phyloP scores from a whole-genome alignment of 23 tunicate genomes.

The Halocynthia aurantium region DNA sequence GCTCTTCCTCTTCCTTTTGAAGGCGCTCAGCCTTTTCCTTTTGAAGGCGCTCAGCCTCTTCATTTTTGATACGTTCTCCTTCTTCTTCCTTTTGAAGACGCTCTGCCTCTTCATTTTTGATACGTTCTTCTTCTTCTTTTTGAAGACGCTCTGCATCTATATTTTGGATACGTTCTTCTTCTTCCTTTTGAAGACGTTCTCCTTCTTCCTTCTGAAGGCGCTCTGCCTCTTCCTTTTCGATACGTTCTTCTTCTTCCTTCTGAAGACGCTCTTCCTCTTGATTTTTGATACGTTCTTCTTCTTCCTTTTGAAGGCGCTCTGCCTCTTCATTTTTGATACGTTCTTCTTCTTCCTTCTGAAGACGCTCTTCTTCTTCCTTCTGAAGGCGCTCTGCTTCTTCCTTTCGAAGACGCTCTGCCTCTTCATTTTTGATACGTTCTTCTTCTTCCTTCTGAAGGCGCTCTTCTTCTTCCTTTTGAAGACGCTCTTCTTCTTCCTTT shows the following conservation, averaged over 20 bases:
- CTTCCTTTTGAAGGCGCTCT: background rate
- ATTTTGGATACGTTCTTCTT: constrained; percentile 9
- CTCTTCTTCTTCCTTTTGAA: constrained; percentile 12
- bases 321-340: constrained; percentile 23
- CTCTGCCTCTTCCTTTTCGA: constrained; percentile 3
- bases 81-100: constrained; percentile 2
- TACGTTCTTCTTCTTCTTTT: background rate
- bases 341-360: constrained; percentile 7
- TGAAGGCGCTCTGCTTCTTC: constrained; percentile 14
- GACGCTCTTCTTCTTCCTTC: constrained; percentile 19
- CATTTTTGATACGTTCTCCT: background rate
- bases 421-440: constrained; percentile 12
- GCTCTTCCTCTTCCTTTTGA: background rate
- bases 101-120: constrained; percentile 9
- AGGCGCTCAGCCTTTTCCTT: background rate
- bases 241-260: constrained; percentile 8
- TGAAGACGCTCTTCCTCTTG: background rate
- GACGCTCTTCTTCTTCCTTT: constrained; percentile 13
- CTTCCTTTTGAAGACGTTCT: constrained; percentile 10
- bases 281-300: background rate
- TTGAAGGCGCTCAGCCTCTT: background rate
- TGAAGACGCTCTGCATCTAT: background rate
- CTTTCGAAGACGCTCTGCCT: constrained; percentile 3
- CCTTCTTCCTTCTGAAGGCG: constrained; percentile 19
- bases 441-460: constrained; percentile 21